These are phyloP conservation scores for Linepithema humile DNA, from an alignment of 1,140 invertebrate genomes.

Conservation along the genomic window DNA sequence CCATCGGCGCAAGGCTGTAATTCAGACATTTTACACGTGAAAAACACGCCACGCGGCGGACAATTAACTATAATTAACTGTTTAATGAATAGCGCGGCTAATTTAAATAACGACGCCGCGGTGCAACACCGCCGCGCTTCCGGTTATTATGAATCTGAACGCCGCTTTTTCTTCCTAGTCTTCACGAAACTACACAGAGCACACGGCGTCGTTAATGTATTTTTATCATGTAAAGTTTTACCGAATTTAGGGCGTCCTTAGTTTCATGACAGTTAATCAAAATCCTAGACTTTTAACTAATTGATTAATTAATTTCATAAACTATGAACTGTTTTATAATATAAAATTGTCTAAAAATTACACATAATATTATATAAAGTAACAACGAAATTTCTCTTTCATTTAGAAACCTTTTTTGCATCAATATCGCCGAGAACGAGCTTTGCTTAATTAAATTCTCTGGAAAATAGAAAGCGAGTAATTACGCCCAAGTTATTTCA, in stretches of 20 bases:
- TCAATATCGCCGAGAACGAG: neutral
- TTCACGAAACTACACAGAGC: neutral
- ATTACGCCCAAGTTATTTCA: neutral
- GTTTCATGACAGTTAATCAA: no score
- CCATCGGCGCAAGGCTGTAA: slow-evolving; percentile 28
- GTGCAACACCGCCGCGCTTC: slow-evolving; percentile 74
- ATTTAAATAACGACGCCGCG: slow-evolving; percentile 81
- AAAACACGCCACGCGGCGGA: slow-evolving; percentile 54
- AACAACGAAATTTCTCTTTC: neutral
- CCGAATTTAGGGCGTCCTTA: no score
- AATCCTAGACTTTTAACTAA: no score
- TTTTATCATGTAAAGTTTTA: slow-evolving; percentile 16
- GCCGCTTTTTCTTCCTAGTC: slow-evolving; percentile 46
- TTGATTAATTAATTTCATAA: no score
- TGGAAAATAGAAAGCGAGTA: neutral
- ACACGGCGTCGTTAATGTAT: neutral
- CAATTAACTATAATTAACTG: slow-evolving; percentile 82
- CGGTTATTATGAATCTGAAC: slow-evolving; percentile 77
- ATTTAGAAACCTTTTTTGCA: neutral
- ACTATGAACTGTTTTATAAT: no score
- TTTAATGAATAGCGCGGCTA: slow-evolving; percentile 78
- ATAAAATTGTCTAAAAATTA: no score
- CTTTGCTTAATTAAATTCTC: slow-evolving; percentile 14
- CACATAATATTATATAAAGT: neutral
- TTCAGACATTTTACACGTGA: slow-evolving; percentile 48